These are phyloP conservation scores for Macropus fuliginosus DNA, from an alignment of 2,797 vertebrate genomes.

Conservation along the genomic window DNA sequence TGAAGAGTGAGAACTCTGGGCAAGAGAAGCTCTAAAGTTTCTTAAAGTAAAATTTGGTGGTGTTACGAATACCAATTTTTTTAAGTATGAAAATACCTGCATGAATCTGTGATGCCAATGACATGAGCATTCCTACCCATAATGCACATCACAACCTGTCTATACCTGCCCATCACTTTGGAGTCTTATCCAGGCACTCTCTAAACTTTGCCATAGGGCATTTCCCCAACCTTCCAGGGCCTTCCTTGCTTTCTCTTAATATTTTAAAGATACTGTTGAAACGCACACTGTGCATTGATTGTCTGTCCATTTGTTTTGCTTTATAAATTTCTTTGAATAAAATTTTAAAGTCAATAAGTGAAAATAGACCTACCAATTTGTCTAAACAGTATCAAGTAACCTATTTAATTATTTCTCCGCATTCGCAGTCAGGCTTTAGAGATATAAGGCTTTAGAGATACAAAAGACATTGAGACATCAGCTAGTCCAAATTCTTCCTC, in stretches of 20 bases:
- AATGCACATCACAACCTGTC: background rate
- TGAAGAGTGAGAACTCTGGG: background rate
- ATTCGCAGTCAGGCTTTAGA: background rate
- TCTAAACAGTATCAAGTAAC: background rate
- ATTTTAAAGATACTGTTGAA: background rate
- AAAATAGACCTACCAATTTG: background rate
- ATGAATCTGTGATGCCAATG: background rate
- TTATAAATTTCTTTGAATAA: background rate
- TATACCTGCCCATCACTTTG: background rate
- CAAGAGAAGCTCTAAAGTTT: background rate
- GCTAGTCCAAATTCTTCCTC: background rate
- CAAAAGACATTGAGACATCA: background rate
- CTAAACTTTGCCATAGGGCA: background rate
- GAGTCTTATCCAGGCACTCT: background rate
- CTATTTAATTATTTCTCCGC: background rate
- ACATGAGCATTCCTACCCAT: background rate
- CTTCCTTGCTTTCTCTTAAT: background rate
- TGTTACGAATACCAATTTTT: background rate
- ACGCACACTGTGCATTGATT: background rate
- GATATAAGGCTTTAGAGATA: background rate
- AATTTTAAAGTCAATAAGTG: background rate
- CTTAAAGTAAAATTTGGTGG: background rate
- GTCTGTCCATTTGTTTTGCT: background rate
- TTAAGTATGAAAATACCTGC: background rate
- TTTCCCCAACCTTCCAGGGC: background rate